phyloP scores from a whole-genome alignment of 1,140 invertebrate genomes.

The Notospermus geniculatus region DNA sequence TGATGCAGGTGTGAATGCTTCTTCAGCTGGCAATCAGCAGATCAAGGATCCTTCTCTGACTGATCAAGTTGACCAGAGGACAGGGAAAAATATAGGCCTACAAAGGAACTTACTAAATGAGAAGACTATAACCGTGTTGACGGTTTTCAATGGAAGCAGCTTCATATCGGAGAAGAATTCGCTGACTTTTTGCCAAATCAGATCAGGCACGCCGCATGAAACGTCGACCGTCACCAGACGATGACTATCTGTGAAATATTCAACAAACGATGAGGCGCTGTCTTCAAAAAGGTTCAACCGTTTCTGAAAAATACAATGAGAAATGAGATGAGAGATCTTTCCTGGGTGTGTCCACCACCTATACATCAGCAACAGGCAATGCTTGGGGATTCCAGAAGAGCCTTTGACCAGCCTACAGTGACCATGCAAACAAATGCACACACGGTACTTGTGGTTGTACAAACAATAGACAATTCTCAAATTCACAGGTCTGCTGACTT shows the following conservation, averaged over 20 bases:
- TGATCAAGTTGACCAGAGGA: background rate
- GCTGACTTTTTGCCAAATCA: conserved; percentile 34
- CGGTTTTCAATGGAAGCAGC: conserved; percentile 24
- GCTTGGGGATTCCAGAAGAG: too few species aligned
- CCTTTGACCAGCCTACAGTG: too few species aligned
- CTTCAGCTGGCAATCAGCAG: too few species aligned
- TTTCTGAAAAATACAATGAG: conserved; percentile 30
- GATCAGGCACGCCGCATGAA: conserved; percentile 32
- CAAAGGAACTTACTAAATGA: conserved; percentile 36
- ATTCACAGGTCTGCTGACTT: too few species aligned
- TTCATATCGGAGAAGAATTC: conserved; percentile 35
- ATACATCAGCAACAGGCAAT: too few species aligned
- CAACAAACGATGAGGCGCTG: conserved; percentile 34
- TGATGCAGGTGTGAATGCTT: too few species aligned
- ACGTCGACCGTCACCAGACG: conserved; percentile 40
- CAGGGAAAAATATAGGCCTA: background rate
- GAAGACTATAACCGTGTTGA: conserved; percentile 40
- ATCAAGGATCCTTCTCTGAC: background rate
- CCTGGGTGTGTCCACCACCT: too few species aligned
- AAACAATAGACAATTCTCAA: too few species aligned
- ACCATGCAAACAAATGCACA: too few species aligned
- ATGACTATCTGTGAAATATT: conserved; percentile 34
- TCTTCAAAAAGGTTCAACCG: conserved; percentile 37
- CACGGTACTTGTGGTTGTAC: too few species aligned
- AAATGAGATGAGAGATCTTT: too few species aligned